A percentile compares a stretch with the other conserved stretches of the same genome.
Conservation (phyloP, 2,888 invertebrate species). For the Eumerus sabulonum region DNA sequence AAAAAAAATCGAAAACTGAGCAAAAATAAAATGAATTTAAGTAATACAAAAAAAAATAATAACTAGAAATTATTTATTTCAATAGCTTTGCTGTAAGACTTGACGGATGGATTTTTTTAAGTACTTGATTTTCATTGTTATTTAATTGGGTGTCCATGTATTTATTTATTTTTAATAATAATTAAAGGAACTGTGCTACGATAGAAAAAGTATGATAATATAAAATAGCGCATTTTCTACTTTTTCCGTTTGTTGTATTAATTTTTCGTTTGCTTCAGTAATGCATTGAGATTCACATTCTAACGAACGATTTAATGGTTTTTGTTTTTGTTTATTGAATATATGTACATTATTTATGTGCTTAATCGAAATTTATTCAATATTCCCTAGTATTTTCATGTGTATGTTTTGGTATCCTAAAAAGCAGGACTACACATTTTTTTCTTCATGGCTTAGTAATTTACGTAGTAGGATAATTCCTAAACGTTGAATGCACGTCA, state of each 20-base stretch:
- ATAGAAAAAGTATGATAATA: constrained; percentile 61
- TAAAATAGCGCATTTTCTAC: constrained; percentile 53
- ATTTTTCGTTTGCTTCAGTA: constrained; percentile 31
- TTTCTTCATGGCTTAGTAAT: not conserved
- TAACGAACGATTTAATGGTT: constrained; percentile 28
- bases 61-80: not conserved
- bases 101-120: constrained; percentile 61
- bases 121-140: constrained; percentile 49
- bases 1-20: constrained; percentile 13
- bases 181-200: constrained; percentile 63
- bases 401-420: constrained; percentile 34
- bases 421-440: constrained; percentile 36
- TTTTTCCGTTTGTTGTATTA: constrained; percentile 32
- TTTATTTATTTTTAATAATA: constrained; percentile 43
- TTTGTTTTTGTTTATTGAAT: not conserved
- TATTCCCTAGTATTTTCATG: constrained; percentile 60
- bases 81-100: constrained; percentile 44
- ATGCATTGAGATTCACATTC: constrained; percentile 46
- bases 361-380: constrained; percentile 63
- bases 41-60: constrained; percentile 10
- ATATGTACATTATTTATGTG: not conserved
- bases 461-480: constrained; percentile 31
- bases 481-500: constrained; percentile 23
- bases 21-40: too few relatives aligned
- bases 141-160: constrained; percentile 20